Percentiles rank a stretch among this genome's conserved stretches.
phyloP scores from a whole-genome alignment of 2,888 invertebrate species.

The Agrochola circellaris region DNA sequence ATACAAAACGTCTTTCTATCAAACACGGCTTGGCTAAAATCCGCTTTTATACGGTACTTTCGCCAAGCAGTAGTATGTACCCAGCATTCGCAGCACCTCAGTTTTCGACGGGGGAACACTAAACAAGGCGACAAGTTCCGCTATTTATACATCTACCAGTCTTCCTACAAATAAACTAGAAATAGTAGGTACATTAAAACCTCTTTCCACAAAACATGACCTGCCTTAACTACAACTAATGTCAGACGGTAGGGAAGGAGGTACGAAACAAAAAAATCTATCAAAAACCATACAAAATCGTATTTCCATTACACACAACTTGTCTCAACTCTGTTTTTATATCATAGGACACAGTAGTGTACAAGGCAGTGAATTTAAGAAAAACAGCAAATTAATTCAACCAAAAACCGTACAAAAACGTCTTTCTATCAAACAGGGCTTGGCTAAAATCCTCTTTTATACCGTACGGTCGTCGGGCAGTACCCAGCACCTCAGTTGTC shows the following conservation, averaged over 20 bases:
- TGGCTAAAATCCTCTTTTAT: conserved; percentile 41
- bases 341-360: background rate
- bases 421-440: conserved; percentile 36
- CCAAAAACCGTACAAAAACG: conserved; percentile 22
- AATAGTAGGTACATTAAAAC: background rate
- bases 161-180: background rate
- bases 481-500: conserved; percentile 45
- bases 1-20: conserved; percentile 14
- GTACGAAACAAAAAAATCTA: background rate
- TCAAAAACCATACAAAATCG: background rate
- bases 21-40: conserved; percentile 19
- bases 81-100: conserved; percentile 14
- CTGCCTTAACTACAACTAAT: background rate
- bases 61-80: background rate
- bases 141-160: background rate
- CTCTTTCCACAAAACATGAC: background rate
- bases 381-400: background rate
- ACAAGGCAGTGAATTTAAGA: background rate
- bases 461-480: conserved; percentile 19
- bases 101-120: conserved; percentile 2
- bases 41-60: conserved; percentile 9
- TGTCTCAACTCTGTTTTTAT: background rate
- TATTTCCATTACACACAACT: background rate
- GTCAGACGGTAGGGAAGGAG: background rate
- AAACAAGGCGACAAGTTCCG: conserved; percentile 78